Evolutionary conservation across 2,113 vertebrate species (phyloP).

Genomic region (Amblyopsis rosae): DNA sequence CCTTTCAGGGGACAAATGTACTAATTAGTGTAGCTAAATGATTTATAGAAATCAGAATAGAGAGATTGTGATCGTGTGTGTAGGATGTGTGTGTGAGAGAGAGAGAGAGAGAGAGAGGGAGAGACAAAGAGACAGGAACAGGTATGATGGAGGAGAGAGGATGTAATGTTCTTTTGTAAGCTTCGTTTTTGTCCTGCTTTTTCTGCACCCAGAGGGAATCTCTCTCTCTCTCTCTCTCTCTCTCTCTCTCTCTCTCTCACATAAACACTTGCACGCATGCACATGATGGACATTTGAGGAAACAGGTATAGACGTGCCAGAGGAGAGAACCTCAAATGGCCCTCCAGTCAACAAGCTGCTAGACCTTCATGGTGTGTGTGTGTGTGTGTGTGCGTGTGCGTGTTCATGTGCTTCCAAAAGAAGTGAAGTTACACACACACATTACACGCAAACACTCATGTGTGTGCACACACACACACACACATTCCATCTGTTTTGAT

Average conservation of each 20-base stretch:
- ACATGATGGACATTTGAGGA: slow-evolving; percentile 20
- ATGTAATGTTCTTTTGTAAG: slow-evolving; percentile 12
- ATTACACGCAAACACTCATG: slow-evolving; percentile 2
- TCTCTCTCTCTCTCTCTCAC: neutral
- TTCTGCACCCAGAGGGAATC: slow-evolving; percentile 22
- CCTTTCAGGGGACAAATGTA: slow-evolving; percentile 58
- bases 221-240: neutral
- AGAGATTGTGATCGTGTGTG: neutral
- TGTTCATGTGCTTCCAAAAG: slow-evolving; percentile 19
- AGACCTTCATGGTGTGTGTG: neutral
- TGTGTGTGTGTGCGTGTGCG: slow-evolving; percentile 3
- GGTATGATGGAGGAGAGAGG: slow-evolving; percentile 5
- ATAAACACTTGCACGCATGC: neutral
- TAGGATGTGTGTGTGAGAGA: slow-evolving; percentile 1
- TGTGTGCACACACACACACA: neutral
- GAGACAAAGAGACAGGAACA: slow-evolving; percentile 19
- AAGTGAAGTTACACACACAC: slow-evolving; percentile 20
- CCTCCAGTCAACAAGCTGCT: slow-evolving; percentile 12
- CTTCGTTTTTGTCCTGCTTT: slow-evolving; percentile 20
- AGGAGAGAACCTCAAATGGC: slow-evolving; percentile 9
- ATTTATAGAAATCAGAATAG: slow-evolving; percentile 55
- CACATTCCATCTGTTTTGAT: slow-evolving; percentile 58
- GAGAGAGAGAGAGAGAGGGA: slow-evolving; percentile 12
- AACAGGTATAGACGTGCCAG: slow-evolving; percentile 1
- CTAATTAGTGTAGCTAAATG: slow-evolving; percentile 65